Percentiles rank a stretch among this genome's conserved stretches.
These are phyloP conservation scores for Gibbula magus DNA, from an alignment of 2,888 invertebrate species.

Conservation along the genomic window DNA sequence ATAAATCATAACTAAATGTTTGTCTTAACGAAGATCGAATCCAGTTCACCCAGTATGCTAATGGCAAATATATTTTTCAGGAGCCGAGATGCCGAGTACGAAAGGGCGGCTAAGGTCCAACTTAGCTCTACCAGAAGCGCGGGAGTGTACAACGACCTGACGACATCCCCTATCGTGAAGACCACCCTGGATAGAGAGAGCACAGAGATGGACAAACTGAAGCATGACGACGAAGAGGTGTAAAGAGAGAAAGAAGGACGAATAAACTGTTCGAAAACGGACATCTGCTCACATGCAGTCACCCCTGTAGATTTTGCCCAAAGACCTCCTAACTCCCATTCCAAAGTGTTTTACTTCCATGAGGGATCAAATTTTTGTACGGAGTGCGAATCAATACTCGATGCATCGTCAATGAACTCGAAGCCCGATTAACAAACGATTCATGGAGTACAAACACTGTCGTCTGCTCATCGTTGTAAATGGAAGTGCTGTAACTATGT, in stretches of 20 bases:
- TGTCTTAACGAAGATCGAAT: no score
- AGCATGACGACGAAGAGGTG: neutral
- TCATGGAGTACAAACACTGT: no score
- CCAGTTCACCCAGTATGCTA: no score
- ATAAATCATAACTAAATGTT: no score
- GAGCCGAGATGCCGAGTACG: constrained; percentile 25
- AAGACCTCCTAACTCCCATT: neutral
- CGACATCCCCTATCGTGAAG: constrained; percentile 26
- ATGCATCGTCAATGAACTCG: no score
- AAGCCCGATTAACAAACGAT: no score
- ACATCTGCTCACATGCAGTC: neutral
- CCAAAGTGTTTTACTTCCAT: no score
- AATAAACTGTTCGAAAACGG: neutral
- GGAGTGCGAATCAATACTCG: no score
- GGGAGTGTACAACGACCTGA: constrained; percentile 33
- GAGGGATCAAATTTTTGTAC: no score
- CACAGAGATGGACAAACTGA: constrained; percentile 22
- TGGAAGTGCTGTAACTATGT: no score
- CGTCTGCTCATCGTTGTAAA: no score
- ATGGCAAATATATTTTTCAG: constrained; percentile 11
- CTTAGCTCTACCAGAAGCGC: constrained; percentile 27
- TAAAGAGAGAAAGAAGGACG: neutral
- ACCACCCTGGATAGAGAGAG: neutral
- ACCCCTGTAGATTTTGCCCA: neutral
- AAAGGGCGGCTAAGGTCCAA: constrained; percentile 26